A percentile compares a stretch with the other conserved stretches of the same genome.
Conservation (phyloP, 2,113 vertebrate species). For the Polypterus senegalus region DNA sequence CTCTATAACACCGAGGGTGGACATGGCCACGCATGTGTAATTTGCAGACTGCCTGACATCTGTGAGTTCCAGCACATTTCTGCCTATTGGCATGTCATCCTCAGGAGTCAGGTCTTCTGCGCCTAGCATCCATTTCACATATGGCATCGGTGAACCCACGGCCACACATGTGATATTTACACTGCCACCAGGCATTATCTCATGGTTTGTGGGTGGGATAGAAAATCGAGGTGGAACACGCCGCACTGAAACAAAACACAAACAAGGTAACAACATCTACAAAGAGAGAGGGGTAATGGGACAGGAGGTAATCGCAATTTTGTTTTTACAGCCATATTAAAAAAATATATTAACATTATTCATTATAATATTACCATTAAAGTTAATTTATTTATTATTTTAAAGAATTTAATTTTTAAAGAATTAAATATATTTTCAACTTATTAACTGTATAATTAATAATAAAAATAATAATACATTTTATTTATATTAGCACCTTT, state of each 20-base stretch:
- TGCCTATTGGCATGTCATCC: constrained; percentile 97
- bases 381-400: too few species aligned
- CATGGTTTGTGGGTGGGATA: constrained; percentile 94
- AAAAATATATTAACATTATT: background rate
- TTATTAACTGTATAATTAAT: constrained; percentile 31
- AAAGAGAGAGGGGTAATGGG: constrained; percentile 16
- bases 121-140: constrained; percentile 98
- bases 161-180: constrained; percentile 98
- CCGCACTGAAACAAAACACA: constrained; percentile 78
- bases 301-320: background rate
- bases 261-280: constrained; percentile 45
- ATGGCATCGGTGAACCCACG: constrained; percentile 96
- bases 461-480: too few species aligned
- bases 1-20: constrained; percentile 94
- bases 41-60: constrained; percentile 96
- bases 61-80: constrained; percentile 94
- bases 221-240: constrained; percentile 94
- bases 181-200: constrained; percentile 97
- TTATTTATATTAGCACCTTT: too few species aligned
- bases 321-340: constrained; percentile 26
- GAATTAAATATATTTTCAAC: constrained; percentile 30
- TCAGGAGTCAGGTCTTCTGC: constrained; percentile 94
- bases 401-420: constrained; percentile 22
- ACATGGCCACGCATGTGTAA: constrained; percentile 98
- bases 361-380: too few species aligned